Evolutionary conservation across 2,888 invertebrate genomes (phyloP).

Genomic region (Adelognathus sp.): DNA sequence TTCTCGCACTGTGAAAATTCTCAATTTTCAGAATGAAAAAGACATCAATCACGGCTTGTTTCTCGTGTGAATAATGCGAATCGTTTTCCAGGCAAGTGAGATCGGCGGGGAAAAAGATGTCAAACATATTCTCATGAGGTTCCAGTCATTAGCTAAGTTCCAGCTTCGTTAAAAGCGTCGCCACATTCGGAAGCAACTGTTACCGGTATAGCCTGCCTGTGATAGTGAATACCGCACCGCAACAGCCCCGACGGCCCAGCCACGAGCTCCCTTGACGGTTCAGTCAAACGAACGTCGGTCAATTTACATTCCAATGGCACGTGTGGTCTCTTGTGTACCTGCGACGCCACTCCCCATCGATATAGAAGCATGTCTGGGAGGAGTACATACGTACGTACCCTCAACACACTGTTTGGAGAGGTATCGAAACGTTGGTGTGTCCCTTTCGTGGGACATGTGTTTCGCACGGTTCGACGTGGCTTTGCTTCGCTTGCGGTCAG

Average conservation of each 20-base stretch:
- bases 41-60: no score
- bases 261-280: conserved; percentile 71
- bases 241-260: conserved; percentile 1
- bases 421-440: conserved; percentile 21
- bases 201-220: background rate
- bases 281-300: conserved; percentile 76
- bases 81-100: background rate
- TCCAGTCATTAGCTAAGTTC: conserved; percentile 43
- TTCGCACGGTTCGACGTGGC: background rate
- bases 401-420: conserved; percentile 19
- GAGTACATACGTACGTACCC: conserved; percentile 26
- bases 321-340: conserved; percentile 52
- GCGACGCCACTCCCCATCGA: conserved; percentile 15
- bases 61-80: no score
- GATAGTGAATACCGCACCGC: background rate
- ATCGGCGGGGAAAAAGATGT: background rate
- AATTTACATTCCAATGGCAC: conserved; percentile 77
- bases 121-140: conserved; percentile 36
- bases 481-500: conserved; percentile 1
- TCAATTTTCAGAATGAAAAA: no score
- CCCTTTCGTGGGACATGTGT: conserved; percentile 2
- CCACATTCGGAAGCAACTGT: background rate
- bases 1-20: no score
- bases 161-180: background rate
- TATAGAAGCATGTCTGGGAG: conserved; percentile 24